Evolutionary conservation across 2,797 vertebrate species (phyloP).

Genomic region (Poecilia picta): DNA sequence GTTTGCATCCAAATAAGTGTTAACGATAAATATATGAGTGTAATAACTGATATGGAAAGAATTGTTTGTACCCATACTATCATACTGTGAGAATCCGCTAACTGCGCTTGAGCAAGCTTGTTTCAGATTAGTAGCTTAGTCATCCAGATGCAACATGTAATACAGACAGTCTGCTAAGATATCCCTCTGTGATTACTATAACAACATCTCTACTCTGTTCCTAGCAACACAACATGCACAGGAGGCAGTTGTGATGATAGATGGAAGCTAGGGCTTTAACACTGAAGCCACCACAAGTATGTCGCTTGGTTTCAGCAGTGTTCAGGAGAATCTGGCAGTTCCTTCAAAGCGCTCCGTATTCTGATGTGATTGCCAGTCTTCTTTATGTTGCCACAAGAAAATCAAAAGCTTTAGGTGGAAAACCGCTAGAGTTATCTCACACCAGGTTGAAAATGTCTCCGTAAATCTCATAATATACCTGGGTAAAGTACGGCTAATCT

Average conservation of each 20-base stretch:
- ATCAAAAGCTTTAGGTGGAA: slow-evolving; percentile 25
- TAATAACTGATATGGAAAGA: background rate
- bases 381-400: slow-evolving; percentile 69
- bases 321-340: slow-evolving; percentile 8
- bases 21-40: background rate
- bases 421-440: slow-evolving; percentile 21
- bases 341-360: slow-evolving; percentile 56
- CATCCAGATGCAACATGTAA: background rate
- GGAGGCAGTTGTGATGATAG: slow-evolving; percentile 35
- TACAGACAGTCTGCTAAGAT: background rate
- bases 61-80: background rate
- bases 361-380: slow-evolving; percentile 77
- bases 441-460: slow-evolving; percentile 23
- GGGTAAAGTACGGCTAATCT: background rate
- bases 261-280: slow-evolving; percentile 52
- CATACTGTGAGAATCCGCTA: background rate
- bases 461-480: slow-evolving; percentile 11
- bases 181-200: slow-evolving; percentile 30
- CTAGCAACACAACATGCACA: slow-evolving; percentile 19
- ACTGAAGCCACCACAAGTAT: slow-evolving; percentile 50
- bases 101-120: background rate
- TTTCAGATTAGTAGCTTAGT: background rate
- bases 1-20: background rate
- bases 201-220: slow-evolving; percentile 10
- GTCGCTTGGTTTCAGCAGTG: slow-evolving; percentile 42